A percentile compares a stretch with the other conserved stretches of the same genome.
Conservation (phyloP, 2,888 invertebrate species). For the Euzophera pinguis region DNA sequence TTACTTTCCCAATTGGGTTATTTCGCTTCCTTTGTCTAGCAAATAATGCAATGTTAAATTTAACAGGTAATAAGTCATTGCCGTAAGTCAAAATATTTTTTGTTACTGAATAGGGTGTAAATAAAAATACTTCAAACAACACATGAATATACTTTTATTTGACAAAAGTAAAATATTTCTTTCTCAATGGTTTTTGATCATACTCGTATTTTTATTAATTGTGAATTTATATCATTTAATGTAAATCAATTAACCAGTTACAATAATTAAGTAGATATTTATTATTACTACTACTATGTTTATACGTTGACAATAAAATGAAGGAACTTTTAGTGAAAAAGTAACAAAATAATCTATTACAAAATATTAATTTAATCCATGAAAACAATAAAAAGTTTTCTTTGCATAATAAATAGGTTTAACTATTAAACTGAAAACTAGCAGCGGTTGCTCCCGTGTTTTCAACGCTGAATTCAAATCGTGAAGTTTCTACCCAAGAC, state of each 20-base stretch:
- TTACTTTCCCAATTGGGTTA: conserved; percentile 27
- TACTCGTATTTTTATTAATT: too few species aligned
- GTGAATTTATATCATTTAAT: too few species aligned
- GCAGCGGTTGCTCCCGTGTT: conserved; percentile 10
- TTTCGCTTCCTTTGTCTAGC: conserved; percentile 42
- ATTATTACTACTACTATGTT: too few species aligned
- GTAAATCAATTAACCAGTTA: too few species aligned
- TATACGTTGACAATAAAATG: too few species aligned
- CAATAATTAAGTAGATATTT: too few species aligned
- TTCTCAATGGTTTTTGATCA: too few species aligned
- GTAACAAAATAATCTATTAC: neutral
- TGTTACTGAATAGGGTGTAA: too few species aligned
- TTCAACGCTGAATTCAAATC: conserved; percentile 12
- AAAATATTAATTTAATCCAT: too few species aligned
- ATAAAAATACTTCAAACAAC: too few species aligned
- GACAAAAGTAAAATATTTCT: too few species aligned
- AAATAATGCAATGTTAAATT: conserved; percentile 37
- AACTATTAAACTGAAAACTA: conserved; percentile 9
- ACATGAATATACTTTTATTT: too few species aligned
- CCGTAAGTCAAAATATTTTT: conserved; percentile 9
- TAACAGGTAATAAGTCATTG: conserved; percentile 44
- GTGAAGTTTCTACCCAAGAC: conserved; percentile 14
- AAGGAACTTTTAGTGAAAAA: neutral
- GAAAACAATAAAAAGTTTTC: neutral
- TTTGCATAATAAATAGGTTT: conserved; percentile 8